Base-by-base conservation (phyloP, 2,888 invertebrate genomes). In the Drosophila longiperda region DNA sequence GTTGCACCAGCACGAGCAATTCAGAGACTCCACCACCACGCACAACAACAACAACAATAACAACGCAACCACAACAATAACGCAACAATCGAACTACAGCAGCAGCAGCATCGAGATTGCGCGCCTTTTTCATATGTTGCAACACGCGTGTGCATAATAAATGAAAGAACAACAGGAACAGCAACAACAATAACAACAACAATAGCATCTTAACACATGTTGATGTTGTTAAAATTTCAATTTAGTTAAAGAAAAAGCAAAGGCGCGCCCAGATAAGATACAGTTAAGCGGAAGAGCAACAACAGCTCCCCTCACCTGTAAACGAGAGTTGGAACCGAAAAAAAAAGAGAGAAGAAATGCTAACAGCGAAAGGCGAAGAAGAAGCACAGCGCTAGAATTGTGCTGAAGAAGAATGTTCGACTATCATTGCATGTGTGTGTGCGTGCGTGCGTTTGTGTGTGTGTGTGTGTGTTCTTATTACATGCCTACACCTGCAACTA, bases 401-500 rank as follows among this genome's bases (percentile, higher is more conserved):
- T 59, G 77, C 76, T 63, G 32, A 71, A 72, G 23, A 64, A 66
- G 75, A 79, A 62, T 74, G 79, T 75, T 61, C 75, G 60, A 74
- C 48, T 74, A 57, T 50, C 70, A 63, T 55, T 59, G 20, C 32
- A 17, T 40, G 15, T 17, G 36, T 26, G 48, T 45, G 23, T 20
- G 26, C 55, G 52, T n/a, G 33, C 26, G n/a, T 52, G 38, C 12
- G 17, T 50, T 1, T 63, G 55, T 34, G 36, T 54, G 59, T 36
- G 55, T 60, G 48, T 60, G 20, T 42, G 49, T 29, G 49, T 52
- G 55, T 52, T 55, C 40, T 50, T 57, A 48, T 67, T 61, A 63
- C 59, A 69, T 67, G 40, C 55, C 66, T 67, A 65, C 74, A 75
- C 38, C 78, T 70, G 75, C 75, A 45, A 20, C 67, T 32, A 29